phyloP scores from a whole-genome alignment of 2,888 invertebrate species.

The Nomada hirtipes region DNA sequence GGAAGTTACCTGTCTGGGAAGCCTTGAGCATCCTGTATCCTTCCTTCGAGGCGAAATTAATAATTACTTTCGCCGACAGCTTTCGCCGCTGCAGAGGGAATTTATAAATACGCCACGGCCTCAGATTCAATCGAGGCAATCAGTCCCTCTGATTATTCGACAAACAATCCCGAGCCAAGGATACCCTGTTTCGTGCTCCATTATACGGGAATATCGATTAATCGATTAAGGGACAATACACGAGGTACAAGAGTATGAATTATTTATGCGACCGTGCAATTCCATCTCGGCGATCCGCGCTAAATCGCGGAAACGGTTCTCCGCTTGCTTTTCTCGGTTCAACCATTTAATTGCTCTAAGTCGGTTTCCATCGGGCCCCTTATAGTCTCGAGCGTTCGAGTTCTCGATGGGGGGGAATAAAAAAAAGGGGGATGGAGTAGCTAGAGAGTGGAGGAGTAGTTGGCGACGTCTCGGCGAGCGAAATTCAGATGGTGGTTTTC shows the following conservation, averaged over 20 bases:
- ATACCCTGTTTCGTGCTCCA: slow-evolving; percentile 21
- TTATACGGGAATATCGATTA: slow-evolving; percentile 61
- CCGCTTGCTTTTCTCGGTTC: background rate
- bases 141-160: slow-evolving; percentile 30
- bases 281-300: slow-evolving; percentile 28
- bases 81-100: background rate
- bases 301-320: slow-evolving; percentile 13
- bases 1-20: background rate
- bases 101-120: slow-evolving; percentile 23
- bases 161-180: slow-evolving; percentile 37
- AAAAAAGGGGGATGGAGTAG: background rate
- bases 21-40: background rate
- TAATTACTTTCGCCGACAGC: slow-evolving; percentile 20
- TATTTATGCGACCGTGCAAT: slow-evolving; percentile 52
- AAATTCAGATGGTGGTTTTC: slow-evolving; percentile 5
- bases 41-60: background rate
- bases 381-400: background rate
- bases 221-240: slow-evolving; percentile 57
- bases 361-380: slow-evolving; percentile 1
- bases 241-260: slow-evolving; percentile 48
- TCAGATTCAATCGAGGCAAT: slow-evolving; percentile 35
- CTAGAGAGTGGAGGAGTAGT: too few relatives aligned
- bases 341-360: slow-evolving; percentile 21
- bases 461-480: too few relatives aligned
- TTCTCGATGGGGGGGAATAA: background rate